phyloP scores from a whole-genome alignment of 2,113 vertebrate genomes.

The Megaceryle maxima region DNA sequence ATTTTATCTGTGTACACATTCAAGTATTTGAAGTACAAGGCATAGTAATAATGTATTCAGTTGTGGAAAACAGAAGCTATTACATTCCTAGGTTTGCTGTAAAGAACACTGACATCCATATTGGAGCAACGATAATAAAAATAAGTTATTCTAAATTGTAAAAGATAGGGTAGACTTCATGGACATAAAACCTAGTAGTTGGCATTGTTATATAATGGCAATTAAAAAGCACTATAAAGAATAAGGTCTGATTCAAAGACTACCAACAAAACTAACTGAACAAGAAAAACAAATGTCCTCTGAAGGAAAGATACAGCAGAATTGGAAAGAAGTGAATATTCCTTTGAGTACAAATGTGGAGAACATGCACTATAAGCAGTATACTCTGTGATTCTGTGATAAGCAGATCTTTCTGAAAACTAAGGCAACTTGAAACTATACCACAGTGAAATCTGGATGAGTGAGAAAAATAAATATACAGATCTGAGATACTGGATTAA shows the following conservation, averaged over 20 bases:
- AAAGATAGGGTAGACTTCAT: neutral
- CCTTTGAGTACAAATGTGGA: neutral
- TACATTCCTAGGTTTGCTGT: neutral
- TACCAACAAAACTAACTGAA: neutral
- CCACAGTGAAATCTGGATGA: neutral
- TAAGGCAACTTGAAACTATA: neutral
- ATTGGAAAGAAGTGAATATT: neutral
- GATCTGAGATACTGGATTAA: neutral
- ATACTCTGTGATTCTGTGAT: too few relatives aligned
- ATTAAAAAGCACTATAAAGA: neutral
- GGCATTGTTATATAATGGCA: neutral
- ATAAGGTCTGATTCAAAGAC: neutral
- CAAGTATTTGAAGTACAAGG: too few relatives aligned
- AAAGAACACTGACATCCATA: neutral
- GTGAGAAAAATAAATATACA: neutral
- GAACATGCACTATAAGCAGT: neutral
- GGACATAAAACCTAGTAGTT: constrained; percentile 1
- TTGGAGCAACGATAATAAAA: neutral
- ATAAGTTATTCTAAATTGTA: neutral
- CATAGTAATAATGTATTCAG: neutral
- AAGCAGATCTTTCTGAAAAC: neutral
- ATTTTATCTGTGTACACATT: too few relatives aligned
- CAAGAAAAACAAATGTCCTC: neutral
- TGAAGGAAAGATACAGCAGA: neutral
- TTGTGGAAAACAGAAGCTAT: neutral